A percentile compares a stretch with the other conserved stretches of the same genome.
Evolutionary conservation across 2,113 vertebrate species (phyloP).

Genomic region (Leptodactylus fuscus): DNA sequence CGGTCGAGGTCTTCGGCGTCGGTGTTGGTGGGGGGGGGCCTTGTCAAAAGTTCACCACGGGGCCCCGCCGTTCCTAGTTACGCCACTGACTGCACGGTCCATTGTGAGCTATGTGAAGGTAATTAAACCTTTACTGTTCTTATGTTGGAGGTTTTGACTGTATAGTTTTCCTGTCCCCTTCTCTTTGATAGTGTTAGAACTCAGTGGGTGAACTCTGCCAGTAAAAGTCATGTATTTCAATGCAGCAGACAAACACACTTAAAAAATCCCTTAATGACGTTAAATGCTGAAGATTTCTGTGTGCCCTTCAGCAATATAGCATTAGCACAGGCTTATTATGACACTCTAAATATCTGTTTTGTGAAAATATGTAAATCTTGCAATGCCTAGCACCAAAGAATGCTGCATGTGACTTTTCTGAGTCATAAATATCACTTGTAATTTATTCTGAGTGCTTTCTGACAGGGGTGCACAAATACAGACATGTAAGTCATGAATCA

Average conservation of each 20-base stretch:
- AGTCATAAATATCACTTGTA: conserved; percentile 41
- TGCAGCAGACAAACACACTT: too few relatives aligned
- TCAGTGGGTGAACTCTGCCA: not conserved
- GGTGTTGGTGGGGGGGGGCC: too few relatives aligned
- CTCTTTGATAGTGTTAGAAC: not conserved
- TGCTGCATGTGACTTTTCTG: conserved; percentile 14
- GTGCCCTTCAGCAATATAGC: conserved; percentile 26
- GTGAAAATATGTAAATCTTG: conserved; percentile 44
- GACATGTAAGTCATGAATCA: conserved; percentile 11
- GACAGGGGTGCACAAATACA: not conserved
- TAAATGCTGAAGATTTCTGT: conserved; percentile 21
- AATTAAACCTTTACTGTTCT: not conserved
- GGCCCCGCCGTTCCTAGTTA: too few relatives aligned
- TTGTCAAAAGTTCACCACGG: too few relatives aligned
- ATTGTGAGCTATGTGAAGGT: too few relatives aligned
- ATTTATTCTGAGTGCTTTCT: conserved; percentile 47
- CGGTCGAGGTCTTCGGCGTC: too few relatives aligned
- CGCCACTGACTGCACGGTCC: too few relatives aligned
- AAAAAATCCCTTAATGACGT: too few relatives aligned
- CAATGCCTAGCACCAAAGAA: not conserved
- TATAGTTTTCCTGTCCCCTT: not conserved
- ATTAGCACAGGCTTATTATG: conserved; percentile 13
- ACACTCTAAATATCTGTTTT: conserved; percentile 39
- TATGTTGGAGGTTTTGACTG: not conserved
- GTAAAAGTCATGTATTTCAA: not conserved